Base-by-base conservation (phyloP, 2,888 invertebrate genomes). In the Myopa tessellatipennis region DNA sequence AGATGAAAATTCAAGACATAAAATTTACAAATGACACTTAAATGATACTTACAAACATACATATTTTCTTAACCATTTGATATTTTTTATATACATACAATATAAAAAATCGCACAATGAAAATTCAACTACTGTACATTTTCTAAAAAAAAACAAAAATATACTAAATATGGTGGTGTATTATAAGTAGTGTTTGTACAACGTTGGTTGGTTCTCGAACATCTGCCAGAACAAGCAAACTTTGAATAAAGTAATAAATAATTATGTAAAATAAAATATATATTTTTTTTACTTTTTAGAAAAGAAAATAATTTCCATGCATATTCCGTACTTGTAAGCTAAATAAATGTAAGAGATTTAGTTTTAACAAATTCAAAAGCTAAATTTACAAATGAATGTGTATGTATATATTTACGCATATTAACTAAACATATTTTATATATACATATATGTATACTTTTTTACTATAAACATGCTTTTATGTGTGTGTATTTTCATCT, bases 381-480 rank as follows among this genome's bases (percentile, higher is more conserved):
- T 73, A 68, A 60, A 65, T 75, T 55, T 60, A 67, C 70, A 75
- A 69, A 78, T 45, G 58, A 63, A 78, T 71, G 61, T 63, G 38
- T 78, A 78, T 78, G 71, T 78, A 71, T 75, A 74, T 71, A 75
- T 67, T 77, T 68, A 73, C 73, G 73, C 77, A 77, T 74, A 73
- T 14, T 26, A 61, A 69, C 69, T 60, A 61, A 75, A 75, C 69
- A 75, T 61, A 75, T 34, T 65, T 61, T 74, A 74, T 50, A 74
- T 74, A 74, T 16, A 12, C 61, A 74, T 74, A 61, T 63, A 74
- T 74, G 38, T 63, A 65, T 38, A 65, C 14, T 55, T 45, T 71
- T 71, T 40, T 40, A 71, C 16, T 40, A 75, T 75, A 75, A 58
- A 74, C 7, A 73, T 58, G 60, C 52, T 18, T 63, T 40, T 18